Evolutionary conservation across 1,140 invertebrate genomes (phyloP).

Genomic region (Leptinotarsa lineolata): DNA sequence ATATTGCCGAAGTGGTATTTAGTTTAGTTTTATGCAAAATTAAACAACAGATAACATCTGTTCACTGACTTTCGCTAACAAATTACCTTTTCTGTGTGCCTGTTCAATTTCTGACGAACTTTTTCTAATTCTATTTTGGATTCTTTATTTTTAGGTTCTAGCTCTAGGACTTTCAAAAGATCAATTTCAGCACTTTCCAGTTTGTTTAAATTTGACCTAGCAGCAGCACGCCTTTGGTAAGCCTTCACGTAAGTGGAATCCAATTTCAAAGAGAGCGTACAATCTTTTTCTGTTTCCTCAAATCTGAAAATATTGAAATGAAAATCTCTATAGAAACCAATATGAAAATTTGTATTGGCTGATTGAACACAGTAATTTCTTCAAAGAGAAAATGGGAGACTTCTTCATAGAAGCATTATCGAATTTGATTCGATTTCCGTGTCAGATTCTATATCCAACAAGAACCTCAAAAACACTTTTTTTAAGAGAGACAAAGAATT

Average conservation of each 20-base stretch:
- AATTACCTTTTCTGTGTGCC: slow-evolving; percentile 43
- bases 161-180: slow-evolving; percentile 65
- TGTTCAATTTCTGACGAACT: slow-evolving; percentile 62
- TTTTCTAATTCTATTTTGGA: slow-evolving; percentile 63
- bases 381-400: too few relatives aligned
- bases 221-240: slow-evolving; percentile 73
- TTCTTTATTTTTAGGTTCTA: slow-evolving; percentile 74
- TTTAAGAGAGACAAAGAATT: too few relatives aligned
- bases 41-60: not conserved
- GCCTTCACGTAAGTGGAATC: slow-evolving; percentile 81
- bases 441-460: too few relatives aligned
- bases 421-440: too few relatives aligned
- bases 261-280: slow-evolving; percentile 70
- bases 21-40: slow-evolving; percentile 10
- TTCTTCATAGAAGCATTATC: too few relatives aligned
- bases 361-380: too few relatives aligned
- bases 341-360: too few relatives aligned
- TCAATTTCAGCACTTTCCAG: slow-evolving; percentile 69
- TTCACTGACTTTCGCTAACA: not conserved
- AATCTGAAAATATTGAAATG: slow-evolving; percentile 60
- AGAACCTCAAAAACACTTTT: too few relatives aligned
- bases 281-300: slow-evolving; percentile 76
- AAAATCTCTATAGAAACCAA: too few relatives aligned
- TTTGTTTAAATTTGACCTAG: slow-evolving; percentile 67
- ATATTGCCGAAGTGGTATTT: not conserved